phyloP scores from a whole-genome alignment of 2,888 invertebrate genomes.

The Geophilus truncorum region DNA sequence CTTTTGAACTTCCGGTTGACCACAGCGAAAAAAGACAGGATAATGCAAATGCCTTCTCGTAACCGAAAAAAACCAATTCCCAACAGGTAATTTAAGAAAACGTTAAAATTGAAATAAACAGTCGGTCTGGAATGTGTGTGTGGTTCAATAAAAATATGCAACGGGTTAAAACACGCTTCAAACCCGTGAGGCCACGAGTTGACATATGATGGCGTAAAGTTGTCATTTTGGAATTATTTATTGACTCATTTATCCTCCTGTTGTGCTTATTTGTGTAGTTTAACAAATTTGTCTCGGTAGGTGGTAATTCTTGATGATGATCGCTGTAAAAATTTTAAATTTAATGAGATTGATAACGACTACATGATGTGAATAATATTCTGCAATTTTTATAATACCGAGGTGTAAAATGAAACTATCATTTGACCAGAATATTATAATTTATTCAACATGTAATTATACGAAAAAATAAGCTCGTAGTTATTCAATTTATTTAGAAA shows the following conservation, averaged over 20 bases:
- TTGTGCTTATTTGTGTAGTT: not conserved
- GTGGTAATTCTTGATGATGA: not conserved
- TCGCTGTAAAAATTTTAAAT: not conserved
- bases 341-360: not conserved
- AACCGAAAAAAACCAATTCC: not conserved
- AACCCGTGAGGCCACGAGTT: not conserved
- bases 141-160: not conserved
- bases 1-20: not conserved
- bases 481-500: too few species aligned
- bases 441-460: not conserved
- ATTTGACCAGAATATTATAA: too few species aligned
- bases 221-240: not conserved
- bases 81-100: not conserved
- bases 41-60: too few species aligned
- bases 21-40: not conserved
- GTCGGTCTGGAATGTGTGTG: not conserved
- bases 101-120: not conserved
- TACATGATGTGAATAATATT: not conserved
- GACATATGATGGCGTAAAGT: not conserved
- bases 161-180: not conserved
- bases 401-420: not conserved
- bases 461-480: not conserved
- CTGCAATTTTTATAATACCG: not conserved
- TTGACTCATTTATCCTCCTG: not conserved
- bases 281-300: not conserved